These are phyloP conservation scores for Centrocercus urophasianus DNA, from an alignment of 2,113 vertebrate genomes.

Conservation along the genomic window DNA sequence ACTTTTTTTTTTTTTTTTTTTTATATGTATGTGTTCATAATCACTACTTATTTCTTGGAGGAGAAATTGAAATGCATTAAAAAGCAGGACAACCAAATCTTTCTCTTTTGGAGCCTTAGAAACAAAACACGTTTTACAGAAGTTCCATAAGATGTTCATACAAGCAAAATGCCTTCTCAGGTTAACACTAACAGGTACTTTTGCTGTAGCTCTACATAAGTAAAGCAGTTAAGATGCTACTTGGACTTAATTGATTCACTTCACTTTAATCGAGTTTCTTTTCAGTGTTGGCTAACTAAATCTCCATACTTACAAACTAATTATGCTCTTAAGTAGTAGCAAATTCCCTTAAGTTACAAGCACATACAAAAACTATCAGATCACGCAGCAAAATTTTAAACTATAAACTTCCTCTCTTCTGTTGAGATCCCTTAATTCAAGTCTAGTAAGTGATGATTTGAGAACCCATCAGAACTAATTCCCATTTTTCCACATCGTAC, in stretches of 20 bases:
- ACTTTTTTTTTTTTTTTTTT: background rate
- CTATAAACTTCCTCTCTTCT: background rate
- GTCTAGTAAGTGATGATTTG: background rate
- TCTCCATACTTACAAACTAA: background rate
- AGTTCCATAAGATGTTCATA: background rate
- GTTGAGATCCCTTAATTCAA: background rate
- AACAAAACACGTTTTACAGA: background rate
- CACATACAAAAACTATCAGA: background rate
- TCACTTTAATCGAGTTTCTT: background rate
- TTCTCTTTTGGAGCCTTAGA: background rate
- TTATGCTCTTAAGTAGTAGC: fast-evolving
- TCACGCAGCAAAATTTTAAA: background rate
- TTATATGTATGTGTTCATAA: background rate
- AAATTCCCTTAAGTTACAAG: background rate
- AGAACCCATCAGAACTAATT: background rate
- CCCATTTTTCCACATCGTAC: background rate
- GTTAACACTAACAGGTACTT: background rate
- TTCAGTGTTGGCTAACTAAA: background rate
- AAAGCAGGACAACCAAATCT: background rate
- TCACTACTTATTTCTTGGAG: fast-evolving
- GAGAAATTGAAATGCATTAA: background rate
- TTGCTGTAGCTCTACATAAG: background rate
- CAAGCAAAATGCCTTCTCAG: background rate
- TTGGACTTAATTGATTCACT: background rate
- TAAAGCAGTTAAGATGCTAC: background rate